A percentile compares a stretch with the other conserved stretches of the same genome.
Evolutionary conservation across 92 coral and sea anemone species (phyloP).

Genomic region (Porites lobata): DNA sequence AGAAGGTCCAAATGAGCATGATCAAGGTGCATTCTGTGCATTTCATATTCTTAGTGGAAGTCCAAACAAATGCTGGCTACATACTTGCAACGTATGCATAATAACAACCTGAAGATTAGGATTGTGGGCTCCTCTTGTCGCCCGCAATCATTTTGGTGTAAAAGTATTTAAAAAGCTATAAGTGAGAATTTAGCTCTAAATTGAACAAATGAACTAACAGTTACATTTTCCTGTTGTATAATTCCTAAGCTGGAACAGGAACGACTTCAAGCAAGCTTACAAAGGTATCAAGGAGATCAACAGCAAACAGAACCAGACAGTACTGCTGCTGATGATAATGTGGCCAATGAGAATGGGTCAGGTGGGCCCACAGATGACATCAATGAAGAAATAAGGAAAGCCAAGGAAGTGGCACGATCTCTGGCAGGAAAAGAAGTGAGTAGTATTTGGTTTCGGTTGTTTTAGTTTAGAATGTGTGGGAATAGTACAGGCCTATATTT

Average conservation of each 20-base stretch:
- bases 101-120: too few relatives aligned
- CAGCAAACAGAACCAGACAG: slow-evolving; percentile 97
- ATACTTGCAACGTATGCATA: too few relatives aligned
- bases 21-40: too few relatives aligned
- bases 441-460: background rate
- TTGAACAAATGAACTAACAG: background rate
- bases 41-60: too few relatives aligned
- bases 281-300: slow-evolving; percentile 79
- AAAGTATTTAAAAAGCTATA: too few relatives aligned
- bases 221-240: background rate
- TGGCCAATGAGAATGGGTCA: slow-evolving; percentile 48
- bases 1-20: too few relatives aligned
- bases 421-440: slow-evolving; percentile 85
- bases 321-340: slow-evolving; percentile 84
- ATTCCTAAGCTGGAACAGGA: slow-evolving; percentile 91
- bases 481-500: too few relatives aligned
- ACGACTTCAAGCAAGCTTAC: slow-evolving; percentile 92
- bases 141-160: too few relatives aligned
- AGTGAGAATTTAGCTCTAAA: too few relatives aligned
- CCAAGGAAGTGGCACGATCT: slow-evolving; percentile 71
- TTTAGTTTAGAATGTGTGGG: background rate
- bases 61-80: too few relatives aligned
- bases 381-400: slow-evolving; percentile 80
- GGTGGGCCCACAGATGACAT: slow-evolving; percentile 59
- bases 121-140: too few relatives aligned